A percentile compares a stretch with the other conserved stretches of the same genome.
These are phyloP conservation scores for Lonchura striata DNA, from an alignment of 2,113 vertebrate species.

Conservation along the genomic window DNA sequence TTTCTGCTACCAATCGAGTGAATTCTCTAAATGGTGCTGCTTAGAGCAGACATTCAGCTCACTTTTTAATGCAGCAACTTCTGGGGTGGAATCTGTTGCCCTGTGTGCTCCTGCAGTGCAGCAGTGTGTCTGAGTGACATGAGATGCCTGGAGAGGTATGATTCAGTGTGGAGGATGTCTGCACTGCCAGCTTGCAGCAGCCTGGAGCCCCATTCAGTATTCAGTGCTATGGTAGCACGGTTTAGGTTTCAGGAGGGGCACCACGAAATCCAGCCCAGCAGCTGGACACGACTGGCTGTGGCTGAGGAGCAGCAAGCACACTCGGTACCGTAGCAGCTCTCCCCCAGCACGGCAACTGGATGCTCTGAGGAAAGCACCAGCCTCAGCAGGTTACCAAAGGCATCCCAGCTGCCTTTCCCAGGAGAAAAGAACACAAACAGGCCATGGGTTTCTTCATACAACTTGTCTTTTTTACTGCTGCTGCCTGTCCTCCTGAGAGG, in stretches of 20 bases:
- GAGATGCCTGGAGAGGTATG: not conserved
- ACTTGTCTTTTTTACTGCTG: not conserved
- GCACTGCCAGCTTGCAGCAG: not conserved
- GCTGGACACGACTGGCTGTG: not conserved
- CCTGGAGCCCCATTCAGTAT: not conserved
- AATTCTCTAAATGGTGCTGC: not conserved
- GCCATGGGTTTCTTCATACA: not conserved
- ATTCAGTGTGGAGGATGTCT: not conserved
- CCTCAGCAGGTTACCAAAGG: not conserved
- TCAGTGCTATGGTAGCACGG: not conserved
- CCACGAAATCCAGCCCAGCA: not conserved
- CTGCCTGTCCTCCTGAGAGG: not conserved
- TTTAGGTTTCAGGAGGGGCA: not conserved
- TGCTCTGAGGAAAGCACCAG: not conserved
- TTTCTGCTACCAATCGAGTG: rapidly evolving
- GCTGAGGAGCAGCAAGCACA: not conserved
- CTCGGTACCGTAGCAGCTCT: not conserved
- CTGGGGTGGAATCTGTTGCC: not conserved
- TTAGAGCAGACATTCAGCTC: not conserved
- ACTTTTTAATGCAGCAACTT: not conserved
- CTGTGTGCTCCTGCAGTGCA: not conserved
- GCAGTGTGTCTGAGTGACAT: not conserved
- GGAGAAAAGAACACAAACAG: not conserved
- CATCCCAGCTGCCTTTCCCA: not conserved
- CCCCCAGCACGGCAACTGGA: rapidly evolving